Conservation (phyloP, 2,797 vertebrate species). For the Cryptoblepharus egeriae region DNA sequence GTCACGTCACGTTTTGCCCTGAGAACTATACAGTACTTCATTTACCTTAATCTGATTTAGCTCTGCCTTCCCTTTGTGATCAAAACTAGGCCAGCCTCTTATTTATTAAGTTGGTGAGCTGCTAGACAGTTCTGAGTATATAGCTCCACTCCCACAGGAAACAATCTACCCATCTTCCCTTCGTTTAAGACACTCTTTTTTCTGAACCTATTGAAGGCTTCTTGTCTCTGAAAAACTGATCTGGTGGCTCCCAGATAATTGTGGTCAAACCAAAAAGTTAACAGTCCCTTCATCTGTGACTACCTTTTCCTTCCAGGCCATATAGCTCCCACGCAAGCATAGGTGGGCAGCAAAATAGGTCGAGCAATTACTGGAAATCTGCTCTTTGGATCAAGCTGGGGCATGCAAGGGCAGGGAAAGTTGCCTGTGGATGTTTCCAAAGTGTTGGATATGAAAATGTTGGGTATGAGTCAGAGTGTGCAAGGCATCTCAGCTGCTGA, state of each 20-base stretch:
- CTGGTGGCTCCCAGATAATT: neutral
- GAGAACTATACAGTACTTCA: neutral
- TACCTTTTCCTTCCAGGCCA: neutral
- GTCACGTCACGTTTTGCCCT: no score
- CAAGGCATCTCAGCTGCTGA: neutral
- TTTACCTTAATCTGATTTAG: neutral
- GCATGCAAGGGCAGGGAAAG: neutral
- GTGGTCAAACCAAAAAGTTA: neutral
- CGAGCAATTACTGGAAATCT: neutral
- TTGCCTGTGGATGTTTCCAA: conserved; percentile 1
- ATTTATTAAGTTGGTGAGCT: neutral
- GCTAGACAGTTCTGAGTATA: neutral
- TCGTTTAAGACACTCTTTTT: neutral
- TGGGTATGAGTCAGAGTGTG: neutral
- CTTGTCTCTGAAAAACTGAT: neutral
- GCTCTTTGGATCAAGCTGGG: neutral
- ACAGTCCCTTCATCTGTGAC: neutral
- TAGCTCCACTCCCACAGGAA: neutral
- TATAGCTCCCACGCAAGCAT: neutral
- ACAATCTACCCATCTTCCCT: neutral
- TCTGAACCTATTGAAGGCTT: neutral
- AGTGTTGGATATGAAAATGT: neutral
- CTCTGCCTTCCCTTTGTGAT: neutral
- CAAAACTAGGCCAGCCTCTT: neutral
- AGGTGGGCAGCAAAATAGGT: neutral